Base-by-base conservation (phyloP, 2,797 vertebrate genomes). In the Podarcis siculus region DNA sequence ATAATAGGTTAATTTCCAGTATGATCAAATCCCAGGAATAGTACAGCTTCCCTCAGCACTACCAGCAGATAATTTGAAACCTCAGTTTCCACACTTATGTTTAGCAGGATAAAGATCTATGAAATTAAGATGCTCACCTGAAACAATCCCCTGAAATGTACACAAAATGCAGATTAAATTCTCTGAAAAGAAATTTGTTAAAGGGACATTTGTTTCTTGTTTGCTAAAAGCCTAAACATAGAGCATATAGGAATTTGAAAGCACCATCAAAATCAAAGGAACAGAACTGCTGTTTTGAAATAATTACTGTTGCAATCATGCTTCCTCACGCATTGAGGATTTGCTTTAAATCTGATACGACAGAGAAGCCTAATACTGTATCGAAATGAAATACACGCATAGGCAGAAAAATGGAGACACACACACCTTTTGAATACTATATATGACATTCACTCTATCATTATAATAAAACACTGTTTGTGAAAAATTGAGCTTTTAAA, bases 301-400 rank as follows among this genome's bases (percentile, higher is more conserved):
- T 84, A 94, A 93, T 93, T 92, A 89, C 42, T 89, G 15, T 77
- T 93, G 83, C 27, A 87, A 85, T 64, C 86, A 92, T 80, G 32
- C 66, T 80, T 39, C 64, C 0, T 3, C 87, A 87, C 85, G 86
- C 35, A 79, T 82, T 76, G 13, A 8, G 2, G 66, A 91, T 93
- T 92, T 94, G 19, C 1, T 90, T 37, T 89, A 88, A 92, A 89
- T 91, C 61, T 93, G 32, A 82, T 79, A 87, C 67, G 64, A 81
- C n/a, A 15, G 79, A 10, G 69, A 93, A 86, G 87, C 32, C 89
- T 88, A 77, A 89, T 89, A 87, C 71, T 85, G 82, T 87, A 78
- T 93, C 90, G 87, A 91, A 93, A 93, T 85, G 87, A 90, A 89
- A 86, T 91, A 92, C 92, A 85, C 45, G 83, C 88, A 75, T 86